Base-by-base conservation (phyloP, 2,888 invertebrate species). In the Drepanosiphum platanoidis region DNA sequence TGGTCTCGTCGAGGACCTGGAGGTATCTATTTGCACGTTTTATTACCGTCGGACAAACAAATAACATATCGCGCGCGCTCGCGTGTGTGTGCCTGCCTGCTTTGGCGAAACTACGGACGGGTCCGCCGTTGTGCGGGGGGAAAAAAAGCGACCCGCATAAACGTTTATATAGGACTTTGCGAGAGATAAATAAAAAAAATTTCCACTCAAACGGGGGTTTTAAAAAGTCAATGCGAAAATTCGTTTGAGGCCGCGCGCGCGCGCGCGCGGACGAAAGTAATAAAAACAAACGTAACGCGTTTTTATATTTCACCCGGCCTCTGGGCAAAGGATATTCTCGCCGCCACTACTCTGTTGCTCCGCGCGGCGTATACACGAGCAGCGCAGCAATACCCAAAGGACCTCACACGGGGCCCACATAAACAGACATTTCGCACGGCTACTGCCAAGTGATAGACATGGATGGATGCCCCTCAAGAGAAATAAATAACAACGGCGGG, bases 371-470 rank as follows among this genome's bases (percentile, higher is more conserved):
- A 30, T 68, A 22, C 22, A 68, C 32, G 7, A 66, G 42, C n/a
- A 4, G 52, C n/a, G n/a, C 30, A 18, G 70, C 34, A 46, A 83
- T 83, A 36, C 83, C 72, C 83, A n/a, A 36, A 83, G 83, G 83
- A 83, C 74, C 34, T 74, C 13, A 2, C 27, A 42, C 32, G 11
- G 72, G 61, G 82, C 46, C 70, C 80, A 82, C 83, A 66, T 64
- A 83, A 75, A 83, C 72, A 83, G 83, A 75, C 74, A 75, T 74
- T 83, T 83, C 74, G 74, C 74, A 66, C 74, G 83, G 83, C 74
- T 82, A 66, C 74, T 66, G 74, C 83, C 83, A 83, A 82, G 66
- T 83, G 84, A 84, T 84, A 84, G 84, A 84, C 84, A 42, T 77
- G 84, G 84, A 84, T 68, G 77, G 68, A 77, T 84, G 84, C 75